These are phyloP conservation scores for Glaucidium brasilianum DNA, from an alignment of 2,113 vertebrate species.

Conservation along the genomic window DNA sequence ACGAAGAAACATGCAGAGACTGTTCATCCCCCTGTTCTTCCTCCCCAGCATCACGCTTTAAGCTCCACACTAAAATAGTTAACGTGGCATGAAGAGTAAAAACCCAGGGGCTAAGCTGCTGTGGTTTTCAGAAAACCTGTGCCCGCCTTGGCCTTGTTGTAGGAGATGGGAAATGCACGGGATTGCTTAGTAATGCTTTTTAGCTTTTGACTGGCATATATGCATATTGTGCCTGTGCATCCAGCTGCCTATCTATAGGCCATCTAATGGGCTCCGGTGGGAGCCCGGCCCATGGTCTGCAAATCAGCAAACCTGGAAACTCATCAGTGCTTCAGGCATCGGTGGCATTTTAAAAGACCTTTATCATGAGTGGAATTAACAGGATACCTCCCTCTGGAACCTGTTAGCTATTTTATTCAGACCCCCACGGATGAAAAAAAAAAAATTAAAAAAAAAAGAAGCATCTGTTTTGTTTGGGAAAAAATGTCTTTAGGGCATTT, in stretches of 20 bases:
- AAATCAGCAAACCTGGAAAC: constrained; percentile 29
- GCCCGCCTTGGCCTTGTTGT: not conserved
- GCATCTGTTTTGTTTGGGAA: constrained; percentile 46
- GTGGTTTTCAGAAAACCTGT: not conserved
- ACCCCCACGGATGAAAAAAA: not conserved
- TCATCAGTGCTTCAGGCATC: constrained; percentile 55
- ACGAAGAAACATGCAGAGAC: not conserved
- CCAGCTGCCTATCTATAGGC: constrained; percentile 42
- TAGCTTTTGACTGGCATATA: constrained; percentile 3
- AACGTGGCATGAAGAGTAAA: not conserved
- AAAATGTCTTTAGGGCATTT: constrained; percentile 53
- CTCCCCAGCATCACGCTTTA: not conserved
- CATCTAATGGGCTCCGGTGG: constrained; percentile 73
- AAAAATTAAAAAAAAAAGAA: not conserved
- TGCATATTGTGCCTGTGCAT: not conserved
- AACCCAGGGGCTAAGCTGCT: not conserved
- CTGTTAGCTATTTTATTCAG: constrained; percentile 69
- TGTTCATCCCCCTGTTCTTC: not conserved
- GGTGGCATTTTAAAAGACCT: constrained; percentile 63
- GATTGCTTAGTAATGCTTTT: constrained; percentile 53
- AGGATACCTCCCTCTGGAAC: constrained; percentile 63
- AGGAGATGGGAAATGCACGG: not conserved
- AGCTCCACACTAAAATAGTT: not conserved
- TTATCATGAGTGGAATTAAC: constrained; percentile 69
- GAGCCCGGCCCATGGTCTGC: not conserved